A percentile compares a stretch with the other conserved stretches of the same genome.
phyloP scores from a whole-genome alignment of 2,113 vertebrate species.

The Opisthocomus hoazin region DNA sequence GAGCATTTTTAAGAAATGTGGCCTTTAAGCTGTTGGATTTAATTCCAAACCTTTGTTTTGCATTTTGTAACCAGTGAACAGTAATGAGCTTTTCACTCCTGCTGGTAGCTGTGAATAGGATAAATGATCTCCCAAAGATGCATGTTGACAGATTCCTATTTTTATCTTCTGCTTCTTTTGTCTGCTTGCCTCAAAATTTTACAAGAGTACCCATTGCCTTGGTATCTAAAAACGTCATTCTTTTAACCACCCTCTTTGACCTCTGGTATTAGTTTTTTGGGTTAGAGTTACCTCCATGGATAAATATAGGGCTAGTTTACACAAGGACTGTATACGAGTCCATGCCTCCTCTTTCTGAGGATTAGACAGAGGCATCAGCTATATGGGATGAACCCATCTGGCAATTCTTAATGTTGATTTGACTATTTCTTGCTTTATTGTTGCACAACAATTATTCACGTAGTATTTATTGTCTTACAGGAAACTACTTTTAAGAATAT shows the following conservation, averaged over 20 bases:
- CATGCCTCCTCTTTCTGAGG: neutral
- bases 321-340: neutral
- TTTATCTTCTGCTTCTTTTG: neutral
- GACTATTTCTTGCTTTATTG: neutral
- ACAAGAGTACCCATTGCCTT: neutral
- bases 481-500: neutral
- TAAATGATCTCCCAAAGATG: neutral
- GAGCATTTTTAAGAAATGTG: neutral
- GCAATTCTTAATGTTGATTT: neutral
- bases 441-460: neutral
- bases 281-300: neutral
- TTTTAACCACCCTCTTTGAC: neutral
- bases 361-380: neutral
- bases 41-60: neutral
- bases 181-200: neutral
- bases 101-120: neutral
- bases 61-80: neutral
- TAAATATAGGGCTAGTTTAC: neutral
- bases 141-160: neutral
- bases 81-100: neutral
- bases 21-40: neutral
- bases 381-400: neutral
- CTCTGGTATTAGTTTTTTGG: neutral
- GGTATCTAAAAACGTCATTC: neutral
- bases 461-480: neutral